These are phyloP conservation scores for Drosophila neotestacea DNA, from an alignment of 2,888 invertebrate species.

Conservation along the genomic window DNA sequence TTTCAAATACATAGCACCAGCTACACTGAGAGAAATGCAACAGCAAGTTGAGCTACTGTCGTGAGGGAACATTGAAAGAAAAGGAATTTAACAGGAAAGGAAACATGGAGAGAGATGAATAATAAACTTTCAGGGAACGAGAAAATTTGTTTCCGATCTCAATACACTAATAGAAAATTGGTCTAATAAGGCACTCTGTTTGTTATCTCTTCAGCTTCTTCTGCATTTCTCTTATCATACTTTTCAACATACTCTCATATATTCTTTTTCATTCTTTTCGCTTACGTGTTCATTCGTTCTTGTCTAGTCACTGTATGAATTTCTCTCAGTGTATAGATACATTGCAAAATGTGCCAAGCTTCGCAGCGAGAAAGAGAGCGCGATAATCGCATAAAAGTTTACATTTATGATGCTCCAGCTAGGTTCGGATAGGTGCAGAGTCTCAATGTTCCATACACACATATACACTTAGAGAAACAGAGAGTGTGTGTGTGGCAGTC, in stretches of 20 bases:
- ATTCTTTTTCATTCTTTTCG: too few relatives aligned
- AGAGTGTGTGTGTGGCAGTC: slow-evolving; percentile 33
- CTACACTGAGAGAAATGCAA: slow-evolving; percentile 47
- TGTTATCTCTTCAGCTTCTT: too few relatives aligned
- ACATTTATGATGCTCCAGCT: slow-evolving; percentile 75
- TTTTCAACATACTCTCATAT: too few relatives aligned
- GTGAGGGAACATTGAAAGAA: too few relatives aligned
- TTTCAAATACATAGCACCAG: slow-evolving; percentile 67
- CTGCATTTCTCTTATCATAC: too few relatives aligned
- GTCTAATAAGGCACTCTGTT: not conserved
- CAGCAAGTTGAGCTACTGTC: not conserved
- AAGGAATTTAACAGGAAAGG: too few relatives aligned
- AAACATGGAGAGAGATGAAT: too few relatives aligned
- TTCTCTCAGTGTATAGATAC: slow-evolving; percentile 37
- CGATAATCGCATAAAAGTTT: slow-evolving; percentile 77
- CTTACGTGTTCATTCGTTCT: too few relatives aligned
- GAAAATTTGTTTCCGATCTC: too few relatives aligned
- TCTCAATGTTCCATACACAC: slow-evolving; percentile 16
- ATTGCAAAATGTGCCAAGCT: slow-evolving; percentile 39
- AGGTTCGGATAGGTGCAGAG: slow-evolving; percentile 69
- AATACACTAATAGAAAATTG: too few relatives aligned
- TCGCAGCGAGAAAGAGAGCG: slow-evolving; percentile 65
- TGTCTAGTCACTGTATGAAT: not conserved
- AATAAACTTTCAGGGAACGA: too few relatives aligned
- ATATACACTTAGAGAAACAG: slow-evolving; percentile 16